Percentiles rank a stretch among this genome's conserved stretches.
Conservation (phyloP, 2,113 vertebrate genomes). For the Jaculus jaculus region DNA sequence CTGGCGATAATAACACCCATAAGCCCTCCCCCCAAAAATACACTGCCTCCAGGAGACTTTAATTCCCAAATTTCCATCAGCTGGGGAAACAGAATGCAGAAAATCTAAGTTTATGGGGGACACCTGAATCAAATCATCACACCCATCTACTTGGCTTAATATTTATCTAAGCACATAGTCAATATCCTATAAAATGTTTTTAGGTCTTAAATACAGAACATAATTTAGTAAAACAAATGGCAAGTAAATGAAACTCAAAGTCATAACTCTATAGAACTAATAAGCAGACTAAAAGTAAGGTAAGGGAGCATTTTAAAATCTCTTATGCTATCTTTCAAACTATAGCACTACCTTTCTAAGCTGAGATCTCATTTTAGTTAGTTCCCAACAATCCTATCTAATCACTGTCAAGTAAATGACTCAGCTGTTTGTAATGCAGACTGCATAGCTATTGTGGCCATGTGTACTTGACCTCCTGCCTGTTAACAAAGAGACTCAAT, state of each 20-base stretch:
- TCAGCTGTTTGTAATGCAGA: slow-evolving; percentile 82
- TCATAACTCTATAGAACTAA: slow-evolving; percentile 52
- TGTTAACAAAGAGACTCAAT: slow-evolving; percentile 86
- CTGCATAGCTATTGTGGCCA: slow-evolving; percentile 65
- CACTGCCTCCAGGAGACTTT: no score
- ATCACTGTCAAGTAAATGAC: slow-evolving; percentile 81
- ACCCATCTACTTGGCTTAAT: not conserved
- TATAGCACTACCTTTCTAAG: slow-evolving; percentile 83
- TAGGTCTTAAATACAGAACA: not conserved
- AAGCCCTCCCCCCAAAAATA: no score
- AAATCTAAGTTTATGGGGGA: no score
- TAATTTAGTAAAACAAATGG: slow-evolving; percentile 23
- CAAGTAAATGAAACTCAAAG: slow-evolving; percentile 49
- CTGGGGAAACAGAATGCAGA: no score
- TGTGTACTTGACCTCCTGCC: slow-evolving; percentile 83
- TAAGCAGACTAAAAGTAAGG: slow-evolving; percentile 55
- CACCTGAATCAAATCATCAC: not conserved
- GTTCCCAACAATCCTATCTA: slow-evolving; percentile 80
- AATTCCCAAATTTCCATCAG: no score
- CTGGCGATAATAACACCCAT: no score
- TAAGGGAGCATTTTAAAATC: slow-evolving; percentile 46
- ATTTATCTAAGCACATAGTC: slow-evolving; percentile 23
- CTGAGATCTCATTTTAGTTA: slow-evolving; percentile 87
- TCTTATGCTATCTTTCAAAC: slow-evolving; percentile 80
- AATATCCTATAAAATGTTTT: no score